Percentiles rank a stretch among this genome's conserved stretches.
phyloP scores from a whole-genome alignment of 2,797 vertebrate genomes.

The Sebastes steindachneri region DNA sequence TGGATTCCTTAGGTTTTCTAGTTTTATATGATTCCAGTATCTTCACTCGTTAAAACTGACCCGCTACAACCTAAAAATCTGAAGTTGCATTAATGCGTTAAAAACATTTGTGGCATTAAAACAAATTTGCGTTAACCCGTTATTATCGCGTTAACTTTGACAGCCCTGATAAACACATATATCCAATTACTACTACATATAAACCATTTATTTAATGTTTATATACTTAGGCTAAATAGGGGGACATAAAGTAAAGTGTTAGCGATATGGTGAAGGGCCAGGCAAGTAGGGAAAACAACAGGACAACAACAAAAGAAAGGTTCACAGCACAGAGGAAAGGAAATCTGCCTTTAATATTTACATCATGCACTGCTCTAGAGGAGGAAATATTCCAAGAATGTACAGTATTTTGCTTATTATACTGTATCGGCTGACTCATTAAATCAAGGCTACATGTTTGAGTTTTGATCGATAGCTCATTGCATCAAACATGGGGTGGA shows the following conservation, averaged over 20 bases:
- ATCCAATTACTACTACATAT: no score
- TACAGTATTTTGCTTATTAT: conserved; percentile 6
- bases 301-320: background rate
- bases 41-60: no score
- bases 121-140: no score
- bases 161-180: background rate
- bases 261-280: background rate
- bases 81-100: no score
- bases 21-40: no score
- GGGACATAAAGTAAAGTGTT: background rate
- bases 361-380: background rate
- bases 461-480: conserved; percentile 24
- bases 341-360: background rate
- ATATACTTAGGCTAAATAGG: background rate
- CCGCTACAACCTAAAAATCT: no score
- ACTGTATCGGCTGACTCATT: background rate
- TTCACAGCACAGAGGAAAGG: conserved; percentile 6
- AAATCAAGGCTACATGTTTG: conserved; percentile 22
- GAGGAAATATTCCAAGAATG: background rate
- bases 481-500: conserved; percentile 24
- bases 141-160: no score
- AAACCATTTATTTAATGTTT: background rate
- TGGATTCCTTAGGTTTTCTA: no score
- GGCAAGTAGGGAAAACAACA: conserved; percentile 10
- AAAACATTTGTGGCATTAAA: no score